Evolutionary conservation across 2,888 invertebrate genomes (phyloP).

Genomic region (Phyto melanocephala): DNA sequence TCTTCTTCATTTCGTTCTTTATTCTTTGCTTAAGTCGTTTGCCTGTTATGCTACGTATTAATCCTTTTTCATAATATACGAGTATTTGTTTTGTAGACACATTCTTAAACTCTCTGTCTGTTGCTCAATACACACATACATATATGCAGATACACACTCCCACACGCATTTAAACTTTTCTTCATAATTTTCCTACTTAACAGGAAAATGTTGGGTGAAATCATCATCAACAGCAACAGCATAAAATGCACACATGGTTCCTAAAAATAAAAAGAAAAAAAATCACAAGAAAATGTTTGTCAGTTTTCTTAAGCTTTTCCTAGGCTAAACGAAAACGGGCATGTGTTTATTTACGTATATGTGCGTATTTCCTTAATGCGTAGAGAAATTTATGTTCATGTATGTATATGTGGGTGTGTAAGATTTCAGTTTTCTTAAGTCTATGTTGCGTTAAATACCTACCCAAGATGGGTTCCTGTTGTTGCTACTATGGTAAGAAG

Average conservation of each 20-base stretch:
- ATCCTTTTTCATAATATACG: conserved; percentile 67
- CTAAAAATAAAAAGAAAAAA: conserved; percentile 11
- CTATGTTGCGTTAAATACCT: conserved; percentile 39
- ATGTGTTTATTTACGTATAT: conserved; percentile 19
- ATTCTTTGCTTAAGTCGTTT: not conserved
- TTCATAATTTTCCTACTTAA: conserved; percentile 33
- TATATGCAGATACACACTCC: not conserved
- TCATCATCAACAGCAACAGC: conserved; percentile 34
- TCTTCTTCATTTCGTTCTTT: not conserved
- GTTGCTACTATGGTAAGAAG: not conserved
- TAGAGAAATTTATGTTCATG: conserved; percentile 10
- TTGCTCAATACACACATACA: not conserved
- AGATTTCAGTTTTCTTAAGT: conserved; percentile 22
- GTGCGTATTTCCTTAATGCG: conserved; percentile 44
- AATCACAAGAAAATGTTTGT: conserved; percentile 51
- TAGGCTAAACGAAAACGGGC: conserved; percentile 52
- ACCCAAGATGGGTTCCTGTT: conserved; percentile 45
- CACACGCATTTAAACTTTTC: conserved; percentile 1
- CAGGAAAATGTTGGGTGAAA: conserved; percentile 39
- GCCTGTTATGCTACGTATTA: conserved; percentile 60
- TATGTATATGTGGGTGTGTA: no score
- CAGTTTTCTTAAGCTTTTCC: conserved; percentile 65
- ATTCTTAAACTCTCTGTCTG: conserved; percentile 16
- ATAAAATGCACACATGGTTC: conserved; percentile 66
- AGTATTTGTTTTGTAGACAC: conserved; percentile 65